Base-by-base conservation (phyloP, 2,888 invertebrate species). In the Hirtodrosophila confusa region DNA sequence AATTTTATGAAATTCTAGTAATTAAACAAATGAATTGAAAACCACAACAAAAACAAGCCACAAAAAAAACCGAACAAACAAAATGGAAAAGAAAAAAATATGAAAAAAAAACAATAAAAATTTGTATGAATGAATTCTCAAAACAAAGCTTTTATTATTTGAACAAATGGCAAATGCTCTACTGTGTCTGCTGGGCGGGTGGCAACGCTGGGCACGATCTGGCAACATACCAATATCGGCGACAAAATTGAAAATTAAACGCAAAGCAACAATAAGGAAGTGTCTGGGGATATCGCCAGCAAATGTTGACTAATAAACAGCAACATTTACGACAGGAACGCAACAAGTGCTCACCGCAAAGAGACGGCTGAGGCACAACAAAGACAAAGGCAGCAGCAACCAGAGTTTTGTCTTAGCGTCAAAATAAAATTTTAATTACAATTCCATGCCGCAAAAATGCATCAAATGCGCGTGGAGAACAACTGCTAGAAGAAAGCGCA, bases 51-150 rank as follows among this genome's bases (percentile, higher is more conserved):
- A 65, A 72, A 64, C 69, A 67, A 68, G 54, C 71, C 64, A 68
- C 68, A 78, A 65, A 69, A 74, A 74, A 80, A 75, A 68, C 69
- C 71, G 75, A 70, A 73, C 73, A 84, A 68, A 77, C 78, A 80
- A 86, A 31, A 86, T 75, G 75, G 70, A 77, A 77, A 75, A 66
- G 55, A 80, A 79, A 88, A 76, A 87, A 78, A 73, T 53, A 75
- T 64, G 54, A 79, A 90, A 88, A 82, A 82, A 84, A 77, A 88
- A 83, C 70, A 83, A 80, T 80, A 85, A 89, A 88, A 88, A 89
- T 89, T 89, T 88, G 78, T 90, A 89, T 89, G 89, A 89, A 88
- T 89, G 89, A 89, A 89, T 87, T 89, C 75, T 77, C 74, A 88
- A 83, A 65, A 55, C 68, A 61, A 39, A 69, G 9, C 63, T 56